Evolutionary conservation across 2,888 invertebrate species (phyloP), one percentile per base, ranked within the genome.

Genomic region (Agrochola lychnidis): DNA sequence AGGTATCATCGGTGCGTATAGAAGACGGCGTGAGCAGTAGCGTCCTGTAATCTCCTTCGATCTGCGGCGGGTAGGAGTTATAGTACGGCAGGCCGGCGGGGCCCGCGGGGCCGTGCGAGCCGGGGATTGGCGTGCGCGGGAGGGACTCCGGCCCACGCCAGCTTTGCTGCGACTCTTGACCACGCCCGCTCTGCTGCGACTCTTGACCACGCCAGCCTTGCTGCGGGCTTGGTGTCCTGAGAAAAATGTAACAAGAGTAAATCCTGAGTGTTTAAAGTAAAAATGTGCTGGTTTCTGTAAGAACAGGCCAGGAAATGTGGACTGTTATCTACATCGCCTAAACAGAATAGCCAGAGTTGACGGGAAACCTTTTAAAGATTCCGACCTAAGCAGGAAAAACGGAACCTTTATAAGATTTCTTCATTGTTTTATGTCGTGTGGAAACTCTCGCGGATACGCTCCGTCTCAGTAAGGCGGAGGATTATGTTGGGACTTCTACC

Each of bases 131-230:
- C 0, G 96, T 95, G 81, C 96, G 93, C 2, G 97, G 97, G 42
- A 97, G 96, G 0, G 96, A 97, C 90, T 97, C 97, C 48, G 97
- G 97, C 59, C 97, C 95, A 67, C 94, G 97, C 97, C 94, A 97
- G 30, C 91, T 89, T 40, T 93, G 87, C 67, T 97, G 95, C 81
- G 97, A 97, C 89, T 97, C 97, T 48, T 97, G 97, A 36, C 97
- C 95, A 70, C 94, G 97, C 97, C 94, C 97, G 25, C 91, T 89
- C 30, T 93, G 87, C 67, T 97, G 95, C 81, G 97, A 97, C 89
- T 97, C 97, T 51, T 97, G 97, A 61, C 97, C 94, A 63, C 94
- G 97, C 97, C 94, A 97, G 14, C 90, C 89, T 56, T 93, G 87
- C 64, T 97, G 95, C 82, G 97, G 97, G 85, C 97, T 97, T 40